Conservation (phyloP, 1,140 invertebrate genomes). For the Campoletis sonorensis region DNA sequence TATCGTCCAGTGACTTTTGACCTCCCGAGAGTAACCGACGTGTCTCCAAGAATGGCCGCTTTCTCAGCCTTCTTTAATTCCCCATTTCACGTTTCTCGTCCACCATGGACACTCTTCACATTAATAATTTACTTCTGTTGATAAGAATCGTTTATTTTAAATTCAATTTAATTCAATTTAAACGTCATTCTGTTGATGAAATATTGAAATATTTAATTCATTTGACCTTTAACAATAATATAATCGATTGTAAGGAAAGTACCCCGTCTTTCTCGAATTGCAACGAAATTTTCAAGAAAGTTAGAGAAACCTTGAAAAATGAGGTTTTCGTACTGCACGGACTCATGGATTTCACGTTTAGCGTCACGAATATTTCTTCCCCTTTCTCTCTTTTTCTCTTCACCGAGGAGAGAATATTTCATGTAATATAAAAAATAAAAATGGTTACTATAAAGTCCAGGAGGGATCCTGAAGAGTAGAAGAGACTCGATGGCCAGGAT, state of each 20-base stretch:
- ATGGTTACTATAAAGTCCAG: conserved; percentile 56
- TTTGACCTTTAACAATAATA: too few species aligned
- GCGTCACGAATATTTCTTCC: conserved; percentile 52
- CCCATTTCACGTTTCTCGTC: conserved; percentile 55
- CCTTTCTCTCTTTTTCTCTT: conserved; percentile 33
- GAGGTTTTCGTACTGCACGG: neutral
- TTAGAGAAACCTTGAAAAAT: neutral
- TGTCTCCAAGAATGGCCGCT: conserved; percentile 49
- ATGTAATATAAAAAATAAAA: conserved; percentile 76
- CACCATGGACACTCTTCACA: neutral
- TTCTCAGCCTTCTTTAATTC: conserved; percentile 60
- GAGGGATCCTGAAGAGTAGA: conserved; percentile 66
- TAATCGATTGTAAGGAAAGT: too few species aligned
- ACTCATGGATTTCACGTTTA: neutral
- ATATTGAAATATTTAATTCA: too few species aligned
- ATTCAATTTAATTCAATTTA: too few species aligned
- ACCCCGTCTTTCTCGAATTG: too few species aligned
- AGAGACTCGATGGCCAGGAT: conserved; percentile 31
- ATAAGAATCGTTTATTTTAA: conserved; percentile 1
- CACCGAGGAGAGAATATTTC: conserved; percentile 66
- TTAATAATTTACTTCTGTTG: neutral
- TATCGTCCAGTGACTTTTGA: conserved; percentile 43
- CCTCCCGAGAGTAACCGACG: conserved; percentile 20
- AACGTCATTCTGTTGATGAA: too few species aligned
- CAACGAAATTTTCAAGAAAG: too few species aligned